Evolutionary conservation across 2,888 invertebrate species (phyloP), one percentile per base, ranked within the genome.

Genomic region (Prenolepis imparis): DNA sequence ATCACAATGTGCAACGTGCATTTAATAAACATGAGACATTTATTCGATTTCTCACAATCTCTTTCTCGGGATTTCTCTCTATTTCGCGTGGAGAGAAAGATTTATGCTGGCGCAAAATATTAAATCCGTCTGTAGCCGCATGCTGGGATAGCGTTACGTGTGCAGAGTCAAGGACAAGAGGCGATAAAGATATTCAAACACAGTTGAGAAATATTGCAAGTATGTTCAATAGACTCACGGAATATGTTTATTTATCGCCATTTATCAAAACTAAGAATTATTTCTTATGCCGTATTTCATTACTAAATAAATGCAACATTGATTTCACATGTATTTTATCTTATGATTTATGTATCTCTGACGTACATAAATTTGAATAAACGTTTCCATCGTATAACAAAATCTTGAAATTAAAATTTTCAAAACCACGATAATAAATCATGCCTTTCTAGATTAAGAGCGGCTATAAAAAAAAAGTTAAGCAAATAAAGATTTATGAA

Each of bases 1-100:
- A 61, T 80, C 24, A 24, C 70, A 70, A 80, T 70, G 59, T 32
- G 44, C 70, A 80, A 80, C 78, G 78, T 80, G 59, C 5, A 44
- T 80, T 80, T 80, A 80, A 68, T 80, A 80, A 80, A 80, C 70
- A 80, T 80, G 78, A 80, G 78, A 70, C 59, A 80, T 80, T 80
- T 80, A 80, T 80, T 80, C 78, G 70, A 80, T 80, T 80, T 70
- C 77, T 77, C 70, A 57, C 44, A 70, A 80, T 70, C 59, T 36
- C 36, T 70, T 70, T 80, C 24, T 36, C 78, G 48, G 59, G 78
- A 80, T 80, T 80, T 80, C 70, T 80, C 78, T 80, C 78, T 68
- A 80, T 80, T 80, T 61, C 36, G 48, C 59, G 59, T 59, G 59
- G 70, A 80, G 36, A 70, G 48, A 36, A 80, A 80, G 70, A 80